These are phyloP conservation scores for Eudyptes chrysolophus DNA, from an alignment of 2,113 vertebrate species.

Conservation along the genomic window DNA sequence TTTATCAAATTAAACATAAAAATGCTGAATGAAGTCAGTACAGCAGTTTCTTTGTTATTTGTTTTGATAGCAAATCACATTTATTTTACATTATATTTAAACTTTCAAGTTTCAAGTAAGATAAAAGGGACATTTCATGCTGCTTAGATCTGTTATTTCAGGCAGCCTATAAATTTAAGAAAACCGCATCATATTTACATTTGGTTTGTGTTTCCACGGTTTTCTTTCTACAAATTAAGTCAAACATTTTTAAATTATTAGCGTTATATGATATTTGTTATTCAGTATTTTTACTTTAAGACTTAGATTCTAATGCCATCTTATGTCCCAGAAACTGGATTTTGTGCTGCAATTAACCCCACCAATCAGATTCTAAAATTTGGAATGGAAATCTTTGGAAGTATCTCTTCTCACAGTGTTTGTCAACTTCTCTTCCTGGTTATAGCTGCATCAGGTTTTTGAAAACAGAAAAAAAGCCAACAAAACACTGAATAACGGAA, in stretches of 20 bases:
- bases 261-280: neutral
- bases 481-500: neutral
- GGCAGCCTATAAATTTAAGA: neutral
- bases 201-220: neutral
- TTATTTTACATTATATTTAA: neutral
- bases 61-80: neutral
- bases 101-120: neutral
- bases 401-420: neutral
- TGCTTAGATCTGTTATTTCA: neutral
- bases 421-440: neutral
- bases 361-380: neutral
- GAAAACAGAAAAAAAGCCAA: neutral
- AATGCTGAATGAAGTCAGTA: neutral
- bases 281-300: neutral
- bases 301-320: neutral
- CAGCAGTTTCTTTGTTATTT: neutral
- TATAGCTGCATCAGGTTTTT: neutral
- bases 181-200: neutral
- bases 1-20: neutral
- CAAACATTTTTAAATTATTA: neutral
- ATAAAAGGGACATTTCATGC: neutral
- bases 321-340: neutral
- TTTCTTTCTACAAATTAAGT: neutral
- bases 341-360: neutral
- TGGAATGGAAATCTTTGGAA: neutral